Base-by-base conservation (phyloP, 1,140 invertebrate species). In the Homarus americanus region DNA sequence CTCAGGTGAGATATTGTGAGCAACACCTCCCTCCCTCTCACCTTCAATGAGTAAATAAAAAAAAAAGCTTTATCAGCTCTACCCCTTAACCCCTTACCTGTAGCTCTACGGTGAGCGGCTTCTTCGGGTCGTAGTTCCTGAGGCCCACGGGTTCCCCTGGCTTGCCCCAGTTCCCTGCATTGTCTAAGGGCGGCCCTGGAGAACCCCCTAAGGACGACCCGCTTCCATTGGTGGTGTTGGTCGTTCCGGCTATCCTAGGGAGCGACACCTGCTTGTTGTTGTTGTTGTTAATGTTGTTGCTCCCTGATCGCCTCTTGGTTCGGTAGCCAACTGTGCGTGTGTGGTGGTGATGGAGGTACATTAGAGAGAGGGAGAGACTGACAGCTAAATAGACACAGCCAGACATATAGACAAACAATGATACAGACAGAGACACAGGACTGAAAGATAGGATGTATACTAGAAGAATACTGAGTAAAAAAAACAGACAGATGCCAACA, bases 71-170 rank as follows among this genome's bases (percentile, higher is more conserved):
- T n/a, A n/a, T n/a, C n/a, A n/a, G n/a, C n/a, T n/a, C n/a, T n/a
- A n/a, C n/a, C n/a, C n/a, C n/a, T n/a, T n/a, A n/a, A n/a, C n/a
- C n/a, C n/a, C 40, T 73, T 36, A 92, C 91, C 91, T 92, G 91
- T 15, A 92, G 90, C 40, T 92, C 92, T 24, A 92, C 90, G 38
- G 90, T 91, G 38, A 92, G 90, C 2, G 92, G 92, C 38, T 91
- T 92, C 63, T 86, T 91, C 28, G 92, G 92, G 34, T 92, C 92
- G 44, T 92, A 92, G 78, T 89, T 84, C 40, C 91, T 82, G 24
- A 92, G 79, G 10, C 91, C 92, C 32, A 92, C 84, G 38, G 86
- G 91, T 34, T 91, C 83, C 15, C 80, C 80, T 12, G 49, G 80
- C 34, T 28, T 53, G 28, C 34, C 41, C 34, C 44, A 38, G 76